A percentile compares a stretch with the other conserved stretches of the same genome.
Conservation (phyloP, 2,888 invertebrate genomes). For the Hermodice carunculata region DNA sequence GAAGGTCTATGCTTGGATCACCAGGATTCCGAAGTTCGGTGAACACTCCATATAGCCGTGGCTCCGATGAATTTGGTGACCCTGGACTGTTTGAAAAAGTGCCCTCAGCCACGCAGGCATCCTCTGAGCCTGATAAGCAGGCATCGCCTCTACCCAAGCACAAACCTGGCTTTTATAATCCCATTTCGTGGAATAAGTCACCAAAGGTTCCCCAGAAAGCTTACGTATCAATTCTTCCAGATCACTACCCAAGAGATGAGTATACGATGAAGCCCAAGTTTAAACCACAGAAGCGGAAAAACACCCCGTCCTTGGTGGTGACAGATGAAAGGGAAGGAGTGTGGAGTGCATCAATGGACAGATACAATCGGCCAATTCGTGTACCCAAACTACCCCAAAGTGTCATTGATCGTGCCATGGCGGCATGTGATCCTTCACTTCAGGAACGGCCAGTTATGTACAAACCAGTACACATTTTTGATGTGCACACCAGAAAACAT, state of each 20-base stretch:
- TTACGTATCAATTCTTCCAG: slow-evolving; percentile 55
- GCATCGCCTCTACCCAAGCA: no score
- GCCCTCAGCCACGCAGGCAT: background rate
- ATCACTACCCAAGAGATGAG: slow-evolving; percentile 66
- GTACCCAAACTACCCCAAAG: slow-evolving; percentile 55
- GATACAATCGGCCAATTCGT: slow-evolving; percentile 43
- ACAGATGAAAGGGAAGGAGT: no score
- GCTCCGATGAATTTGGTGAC: no score
- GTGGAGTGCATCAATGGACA: no score
- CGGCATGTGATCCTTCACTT: slow-evolving; percentile 17
- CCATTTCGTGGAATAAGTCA: slow-evolving; percentile 55
- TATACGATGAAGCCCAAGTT: slow-evolving; percentile 60
- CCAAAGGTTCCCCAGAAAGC: slow-evolving; percentile 50
- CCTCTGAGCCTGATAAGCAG: no score
- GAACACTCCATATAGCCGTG: no score
- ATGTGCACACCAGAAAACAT: slow-evolving; percentile 60
- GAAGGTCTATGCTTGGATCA: no score
- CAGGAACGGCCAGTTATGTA: slow-evolving; percentile 56
- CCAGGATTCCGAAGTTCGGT: no score
- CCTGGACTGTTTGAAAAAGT: background rate
- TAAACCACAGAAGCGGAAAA: slow-evolving; percentile 7
- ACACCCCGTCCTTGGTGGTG: no score
- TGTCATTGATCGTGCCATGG: slow-evolving; percentile 46
- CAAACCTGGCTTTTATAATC: slow-evolving; percentile 35
- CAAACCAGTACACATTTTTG: slow-evolving; percentile 60